phyloP scores from a whole-genome alignment of 2,797 vertebrate genomes.

The Hafferia zeledoni region DNA sequence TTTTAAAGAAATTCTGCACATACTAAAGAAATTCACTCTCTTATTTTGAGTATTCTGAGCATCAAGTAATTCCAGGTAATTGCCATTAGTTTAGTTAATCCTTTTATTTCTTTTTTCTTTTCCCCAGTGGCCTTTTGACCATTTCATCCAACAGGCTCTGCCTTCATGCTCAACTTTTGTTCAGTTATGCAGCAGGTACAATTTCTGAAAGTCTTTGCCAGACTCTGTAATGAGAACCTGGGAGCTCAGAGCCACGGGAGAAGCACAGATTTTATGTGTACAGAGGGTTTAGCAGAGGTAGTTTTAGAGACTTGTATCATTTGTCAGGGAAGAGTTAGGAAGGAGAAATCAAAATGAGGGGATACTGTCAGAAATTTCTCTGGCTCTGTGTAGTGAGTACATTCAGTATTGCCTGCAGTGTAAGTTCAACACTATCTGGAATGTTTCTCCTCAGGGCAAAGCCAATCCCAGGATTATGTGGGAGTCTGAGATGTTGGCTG shows the following conservation, averaged over 20 bases:
- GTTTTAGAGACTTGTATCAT: not conserved
- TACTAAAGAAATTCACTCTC: not conserved
- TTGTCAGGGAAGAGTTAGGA: not conserved
- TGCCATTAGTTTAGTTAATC: not conserved
- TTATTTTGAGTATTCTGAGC: not conserved
- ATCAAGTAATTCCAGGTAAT: not conserved
- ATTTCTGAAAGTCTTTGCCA: not conserved
- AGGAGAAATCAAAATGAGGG: not conserved
- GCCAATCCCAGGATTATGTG: not conserved
- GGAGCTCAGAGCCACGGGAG: not conserved
- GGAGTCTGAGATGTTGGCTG: not conserved
- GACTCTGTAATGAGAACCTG: not conserved
- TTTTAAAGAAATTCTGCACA: not conserved
- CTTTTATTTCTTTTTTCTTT: too few relatives aligned
- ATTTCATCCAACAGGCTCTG: not conserved
- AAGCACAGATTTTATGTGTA: not conserved
- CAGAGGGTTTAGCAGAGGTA: not conserved
- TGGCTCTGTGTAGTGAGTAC: not conserved
- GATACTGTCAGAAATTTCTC: not conserved
- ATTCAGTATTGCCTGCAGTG: accelerated
- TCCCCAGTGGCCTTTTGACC: not conserved
- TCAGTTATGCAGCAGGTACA: not conserved
- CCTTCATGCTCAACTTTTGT: not conserved
- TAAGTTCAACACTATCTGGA: not conserved
- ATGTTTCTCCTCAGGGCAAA: not conserved